Conservation (phyloP, 2,888 invertebrate species). For the Oligia strigilis region DNA sequence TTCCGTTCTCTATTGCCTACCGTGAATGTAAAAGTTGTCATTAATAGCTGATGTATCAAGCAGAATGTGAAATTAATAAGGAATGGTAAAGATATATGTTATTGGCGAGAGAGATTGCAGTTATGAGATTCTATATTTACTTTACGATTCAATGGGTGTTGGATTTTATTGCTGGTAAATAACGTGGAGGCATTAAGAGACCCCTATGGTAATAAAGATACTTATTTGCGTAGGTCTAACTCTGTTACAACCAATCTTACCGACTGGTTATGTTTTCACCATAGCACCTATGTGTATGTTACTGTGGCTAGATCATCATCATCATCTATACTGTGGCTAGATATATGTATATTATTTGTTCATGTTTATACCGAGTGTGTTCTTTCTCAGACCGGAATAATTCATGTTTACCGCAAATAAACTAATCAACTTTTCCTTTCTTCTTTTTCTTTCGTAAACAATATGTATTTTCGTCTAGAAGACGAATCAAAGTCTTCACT, state of each 20-base stretch:
- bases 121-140: constrained; percentile 16
- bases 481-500: not conserved
- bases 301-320: not conserved
- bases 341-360: no score
- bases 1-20: constrained; percentile 73
- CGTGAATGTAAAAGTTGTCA: constrained; percentile 78
- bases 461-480: not conserved
- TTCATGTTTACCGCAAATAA: no score
- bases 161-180: constrained; percentile 16
- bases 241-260: not conserved
- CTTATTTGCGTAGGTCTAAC: not conserved
- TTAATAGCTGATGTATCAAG: constrained; percentile 65
- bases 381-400: no score
- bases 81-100: constrained; percentile 37
- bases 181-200: not conserved
- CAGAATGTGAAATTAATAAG: constrained; percentile 45
- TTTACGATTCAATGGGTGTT: constrained; percentile 17
- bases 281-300: not conserved
- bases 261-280: not conserved
- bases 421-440: no score
- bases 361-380: no score
- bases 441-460: no score
- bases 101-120: constrained; percentile 6
- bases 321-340: not conserved
- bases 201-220: not conserved